phyloP scores from a whole-genome alignment of 2,113 vertebrate species.

The Notarius quadriscutis region DNA sequence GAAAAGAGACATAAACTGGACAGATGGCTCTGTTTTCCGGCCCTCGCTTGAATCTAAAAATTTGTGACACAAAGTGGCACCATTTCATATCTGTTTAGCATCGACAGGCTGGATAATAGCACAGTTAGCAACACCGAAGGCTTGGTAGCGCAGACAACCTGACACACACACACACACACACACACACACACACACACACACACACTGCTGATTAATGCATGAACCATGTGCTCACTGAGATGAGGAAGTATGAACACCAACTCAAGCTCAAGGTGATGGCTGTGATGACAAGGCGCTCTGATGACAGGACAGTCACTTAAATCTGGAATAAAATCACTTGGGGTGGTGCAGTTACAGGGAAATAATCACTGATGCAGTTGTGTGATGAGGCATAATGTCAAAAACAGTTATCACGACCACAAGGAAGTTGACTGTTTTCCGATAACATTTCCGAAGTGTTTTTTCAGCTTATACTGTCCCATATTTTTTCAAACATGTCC shows the following conservation, averaged over 20 bases:
- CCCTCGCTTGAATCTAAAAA: slow-evolving; percentile 73
- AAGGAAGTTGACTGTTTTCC: too few relatives aligned
- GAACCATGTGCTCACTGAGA: slow-evolving; percentile 69
- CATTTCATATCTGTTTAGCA: slow-evolving; percentile 73
- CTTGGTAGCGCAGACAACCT: slow-evolving; percentile 66
- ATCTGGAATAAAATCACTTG: not conserved
- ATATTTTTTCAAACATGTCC: not conserved
- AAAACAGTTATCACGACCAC: too few relatives aligned
- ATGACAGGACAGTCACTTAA: too few relatives aligned
- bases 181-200: slow-evolving; percentile 53
- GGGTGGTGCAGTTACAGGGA: not conserved
- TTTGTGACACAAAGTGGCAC: slow-evolving; percentile 75
- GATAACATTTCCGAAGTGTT: too few relatives aligned
- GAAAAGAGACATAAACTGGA: slow-evolving; percentile 46
- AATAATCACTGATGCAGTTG: not conserved
- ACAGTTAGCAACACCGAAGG: slow-evolving; percentile 61
- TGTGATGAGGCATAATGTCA: too few relatives aligned
- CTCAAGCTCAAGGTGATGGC: not conserved
- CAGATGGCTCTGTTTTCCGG: slow-evolving; percentile 67
- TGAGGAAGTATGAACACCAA: slow-evolving; percentile 39
- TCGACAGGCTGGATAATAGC: slow-evolving; percentile 65
- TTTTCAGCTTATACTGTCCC: too few relatives aligned
- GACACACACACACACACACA: slow-evolving; percentile 54
- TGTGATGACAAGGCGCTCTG: too few relatives aligned
- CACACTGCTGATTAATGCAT: slow-evolving; percentile 73